A percentile compares a stretch with the other conserved stretches of the same genome.
phyloP scores from a whole-genome alignment of 2,888 invertebrate genomes.

The Himalopsyche kuldschensis region DNA sequence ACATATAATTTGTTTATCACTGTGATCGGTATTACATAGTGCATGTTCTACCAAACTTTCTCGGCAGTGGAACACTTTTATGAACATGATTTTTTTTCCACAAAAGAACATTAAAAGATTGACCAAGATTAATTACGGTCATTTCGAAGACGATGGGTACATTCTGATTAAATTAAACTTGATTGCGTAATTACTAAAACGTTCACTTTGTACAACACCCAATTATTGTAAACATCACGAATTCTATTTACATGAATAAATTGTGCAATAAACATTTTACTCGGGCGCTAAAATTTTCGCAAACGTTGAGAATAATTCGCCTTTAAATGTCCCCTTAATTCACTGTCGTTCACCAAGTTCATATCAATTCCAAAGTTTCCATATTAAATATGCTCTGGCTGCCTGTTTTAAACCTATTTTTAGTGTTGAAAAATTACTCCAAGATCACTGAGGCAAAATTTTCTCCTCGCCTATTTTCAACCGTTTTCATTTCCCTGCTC shows the following conservation, averaged over 20 bases:
- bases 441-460: conserved; percentile 16
- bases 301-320: not conserved
- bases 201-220: no score
- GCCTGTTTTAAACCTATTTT: not conserved
- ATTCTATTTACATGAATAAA: not conserved
- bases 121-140: no score
- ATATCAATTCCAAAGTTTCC: not conserved
- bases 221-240: no score
- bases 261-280: not conserved
- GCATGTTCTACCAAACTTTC: no score
- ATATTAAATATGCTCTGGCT: not conserved
- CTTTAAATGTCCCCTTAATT: not conserved
- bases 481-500: conserved; percentile 13
- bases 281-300: not conserved
- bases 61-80: no score
- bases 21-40: no score
- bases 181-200: no score
- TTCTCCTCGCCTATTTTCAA: conserved; percentile 6
- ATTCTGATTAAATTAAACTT: no score
- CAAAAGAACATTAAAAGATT: no score
- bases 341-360: not conserved
- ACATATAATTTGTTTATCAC: no score
- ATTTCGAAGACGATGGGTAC: no score
- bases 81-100: no score
- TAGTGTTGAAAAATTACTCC: conserved; percentile 11